A percentile compares a stretch with the other conserved stretches of the same genome.
Conservation (phyloP, 2,797 vertebrate species). For the Salarias fasciatus region DNA sequence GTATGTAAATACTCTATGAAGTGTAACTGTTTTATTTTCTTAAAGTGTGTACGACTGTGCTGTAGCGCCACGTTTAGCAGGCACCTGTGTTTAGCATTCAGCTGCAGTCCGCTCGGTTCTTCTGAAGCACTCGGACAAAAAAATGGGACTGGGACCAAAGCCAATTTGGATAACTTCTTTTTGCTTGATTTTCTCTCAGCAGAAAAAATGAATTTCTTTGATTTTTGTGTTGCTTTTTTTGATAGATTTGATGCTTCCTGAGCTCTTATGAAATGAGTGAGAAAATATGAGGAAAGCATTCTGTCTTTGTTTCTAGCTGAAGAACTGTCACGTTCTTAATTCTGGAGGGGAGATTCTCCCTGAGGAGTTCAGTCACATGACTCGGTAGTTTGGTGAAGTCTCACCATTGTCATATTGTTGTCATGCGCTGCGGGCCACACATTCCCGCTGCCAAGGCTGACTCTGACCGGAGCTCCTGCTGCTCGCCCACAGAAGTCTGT, state of each 20-base stretch:
- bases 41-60: constrained; percentile 30
- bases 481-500: constrained; percentile 55
- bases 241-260: constrained; percentile 29
- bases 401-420: constrained; percentile 16
- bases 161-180: constrained; percentile 29
- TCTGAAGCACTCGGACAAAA: constrained; percentile 58
- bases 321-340: constrained; percentile 21
- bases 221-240: neutral
- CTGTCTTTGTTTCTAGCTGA: constrained; percentile 11
- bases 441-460: constrained; percentile 41
- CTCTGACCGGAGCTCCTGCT: constrained; percentile 35
- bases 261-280: constrained; percentile 37
- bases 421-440: constrained; percentile 48
- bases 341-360: constrained; percentile 19
- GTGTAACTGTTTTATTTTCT: constrained; percentile 59
- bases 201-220: constrained; percentile 35
- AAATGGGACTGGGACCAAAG: constrained; percentile 57
- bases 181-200: constrained; percentile 50
- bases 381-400: constrained; percentile 31
- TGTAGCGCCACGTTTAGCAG: constrained; percentile 36
- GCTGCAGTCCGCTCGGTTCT: constrained; percentile 45
- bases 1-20: constrained; percentile 50
- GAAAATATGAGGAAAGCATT: constrained; percentile 6
- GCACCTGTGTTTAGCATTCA: constrained; percentile 59
- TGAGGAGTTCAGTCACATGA: constrained; percentile 36